Conservation (phyloP, 1,140 invertebrate genomes). For the Drosophila leontia region DNA sequence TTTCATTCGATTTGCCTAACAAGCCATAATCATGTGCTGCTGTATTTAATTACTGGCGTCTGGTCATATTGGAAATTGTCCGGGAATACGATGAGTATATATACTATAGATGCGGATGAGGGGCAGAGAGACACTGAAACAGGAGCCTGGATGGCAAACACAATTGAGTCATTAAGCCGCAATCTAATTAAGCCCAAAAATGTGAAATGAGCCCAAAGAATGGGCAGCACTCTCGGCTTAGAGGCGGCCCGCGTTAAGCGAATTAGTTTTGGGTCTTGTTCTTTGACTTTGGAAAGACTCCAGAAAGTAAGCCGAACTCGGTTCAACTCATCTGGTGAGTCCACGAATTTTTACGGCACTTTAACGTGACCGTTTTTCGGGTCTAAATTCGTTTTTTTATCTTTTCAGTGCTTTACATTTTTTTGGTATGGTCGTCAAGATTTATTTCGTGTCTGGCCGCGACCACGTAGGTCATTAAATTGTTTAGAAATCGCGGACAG, state of each 20-base stretch:
- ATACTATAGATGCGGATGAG: neutral
- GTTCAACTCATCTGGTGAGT: constrained; percentile 27
- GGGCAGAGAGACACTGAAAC: neutral
- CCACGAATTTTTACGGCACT: constrained; percentile 66
- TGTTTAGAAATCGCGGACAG: constrained; percentile 77
- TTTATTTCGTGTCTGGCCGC: constrained; percentile 76
- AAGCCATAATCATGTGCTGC: constrained; percentile 81
- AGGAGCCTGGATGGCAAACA: constrained; percentile 53
- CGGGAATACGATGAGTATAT: constrained; percentile 9
- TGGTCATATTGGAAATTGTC: constrained; percentile 66
- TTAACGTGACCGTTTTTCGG: constrained; percentile 77
- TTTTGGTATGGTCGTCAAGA: constrained; percentile 49
- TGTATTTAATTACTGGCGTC: constrained; percentile 78
- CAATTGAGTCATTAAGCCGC: constrained; percentile 82
- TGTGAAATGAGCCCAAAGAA: constrained; percentile 62
- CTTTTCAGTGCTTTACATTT: constrained; percentile 57
- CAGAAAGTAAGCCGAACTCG: constrained; percentile 8
- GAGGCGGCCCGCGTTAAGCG: constrained; percentile 44
- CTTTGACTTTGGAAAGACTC: constrained; percentile 46
- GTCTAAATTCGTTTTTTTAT: constrained; percentile 4
- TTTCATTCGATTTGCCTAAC: constrained; percentile 79
- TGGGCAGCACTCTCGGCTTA: constrained; percentile 33
- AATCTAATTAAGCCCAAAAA: constrained; percentile 81
- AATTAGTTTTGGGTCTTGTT: constrained; percentile 62
- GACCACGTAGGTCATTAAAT: constrained; percentile 82